A percentile compares a stretch with the other conserved stretches of the same genome.
phyloP scores from a whole-genome alignment of 1,140 invertebrate genomes.

The Lucilia sericata region DNA sequence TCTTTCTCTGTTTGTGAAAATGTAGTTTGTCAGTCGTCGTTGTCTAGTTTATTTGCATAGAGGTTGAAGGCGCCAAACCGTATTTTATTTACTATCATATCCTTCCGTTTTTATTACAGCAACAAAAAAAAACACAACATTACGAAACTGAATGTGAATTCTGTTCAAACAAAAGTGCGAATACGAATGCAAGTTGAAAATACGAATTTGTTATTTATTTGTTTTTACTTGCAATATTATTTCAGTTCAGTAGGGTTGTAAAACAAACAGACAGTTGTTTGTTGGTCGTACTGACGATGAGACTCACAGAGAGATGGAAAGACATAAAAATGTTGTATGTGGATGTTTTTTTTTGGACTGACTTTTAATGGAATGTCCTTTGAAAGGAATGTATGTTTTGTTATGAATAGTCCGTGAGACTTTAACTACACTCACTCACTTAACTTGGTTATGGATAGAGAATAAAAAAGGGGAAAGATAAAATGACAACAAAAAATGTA shows the following conservation, averaged over 20 bases:
- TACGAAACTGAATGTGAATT: neutral
- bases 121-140: neutral
- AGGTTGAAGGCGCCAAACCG: constrained; percentile 41
- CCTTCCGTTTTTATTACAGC: constrained; percentile 40
- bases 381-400: neutral
- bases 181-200: neutral
- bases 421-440: neutral
- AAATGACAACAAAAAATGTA: no score
- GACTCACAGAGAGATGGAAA: neutral
- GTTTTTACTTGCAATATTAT: neutral
- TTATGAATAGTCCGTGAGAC: neutral
- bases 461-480: no score
- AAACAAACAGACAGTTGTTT: neutral
- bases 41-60: constrained; percentile 32
- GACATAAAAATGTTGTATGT: neutral
- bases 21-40: neutral
- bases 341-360: neutral
- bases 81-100: constrained; percentile 42
- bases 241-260: neutral
- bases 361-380: constrained; percentile 21
- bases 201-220: constrained; percentile 10
- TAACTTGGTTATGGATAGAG: neutral
- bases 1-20: neutral
- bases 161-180: neutral
- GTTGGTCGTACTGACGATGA: neutral